Evolutionary conservation across 1,140 invertebrate genomes (phyloP).

Genomic region (Drosophila azteca): DNA sequence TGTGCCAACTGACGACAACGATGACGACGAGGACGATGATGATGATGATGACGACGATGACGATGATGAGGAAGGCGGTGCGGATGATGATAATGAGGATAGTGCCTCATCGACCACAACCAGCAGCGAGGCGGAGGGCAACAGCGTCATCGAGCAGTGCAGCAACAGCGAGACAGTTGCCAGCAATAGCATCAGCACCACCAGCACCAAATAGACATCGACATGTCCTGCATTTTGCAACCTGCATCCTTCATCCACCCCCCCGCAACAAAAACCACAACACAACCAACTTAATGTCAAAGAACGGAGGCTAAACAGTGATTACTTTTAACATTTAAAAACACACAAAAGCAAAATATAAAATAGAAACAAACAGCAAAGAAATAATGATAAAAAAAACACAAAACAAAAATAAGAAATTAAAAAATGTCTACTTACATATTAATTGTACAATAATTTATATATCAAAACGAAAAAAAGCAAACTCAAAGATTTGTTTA

Average conservation of each 20-base stretch:
- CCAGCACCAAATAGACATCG: constrained; percentile 60
- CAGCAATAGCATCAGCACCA: constrained; percentile 47
- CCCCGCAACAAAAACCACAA: constrained; percentile 23
- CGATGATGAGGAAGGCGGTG: constrained; percentile 44
- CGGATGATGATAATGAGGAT: constrained; percentile 35
- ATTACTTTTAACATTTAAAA: constrained; percentile 63
- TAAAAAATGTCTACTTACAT: constrained; percentile 51
- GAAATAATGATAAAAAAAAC: constrained; percentile 5
- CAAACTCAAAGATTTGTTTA: constrained; percentile 68
- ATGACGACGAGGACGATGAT: constrained; percentile 59
- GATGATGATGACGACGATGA: constrained; percentile 47
- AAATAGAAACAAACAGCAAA: constrained; percentile 21
- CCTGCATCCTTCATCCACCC: constrained; percentile 54
- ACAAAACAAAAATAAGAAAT: constrained; percentile 16
- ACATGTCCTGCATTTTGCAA: constrained; percentile 28
- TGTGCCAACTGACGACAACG: constrained; percentile 59
- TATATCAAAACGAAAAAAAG: constrained; percentile 26
- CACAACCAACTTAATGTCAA: constrained; percentile 74
- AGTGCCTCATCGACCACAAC: constrained; percentile 62
- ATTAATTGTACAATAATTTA: constrained; percentile 72
- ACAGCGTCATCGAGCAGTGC: constrained; percentile 79
- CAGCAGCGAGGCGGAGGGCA: constrained; percentile 72
- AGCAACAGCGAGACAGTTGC: constrained; percentile 69
- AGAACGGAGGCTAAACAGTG: constrained; percentile 81
- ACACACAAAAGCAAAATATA: constrained; percentile 42